Percentiles rank a stretch among this genome's conserved stretches.
These are phyloP conservation scores for Leiothrix lutea DNA, from an alignment of 2,113 vertebrate genomes.

Conservation along the genomic window DNA sequence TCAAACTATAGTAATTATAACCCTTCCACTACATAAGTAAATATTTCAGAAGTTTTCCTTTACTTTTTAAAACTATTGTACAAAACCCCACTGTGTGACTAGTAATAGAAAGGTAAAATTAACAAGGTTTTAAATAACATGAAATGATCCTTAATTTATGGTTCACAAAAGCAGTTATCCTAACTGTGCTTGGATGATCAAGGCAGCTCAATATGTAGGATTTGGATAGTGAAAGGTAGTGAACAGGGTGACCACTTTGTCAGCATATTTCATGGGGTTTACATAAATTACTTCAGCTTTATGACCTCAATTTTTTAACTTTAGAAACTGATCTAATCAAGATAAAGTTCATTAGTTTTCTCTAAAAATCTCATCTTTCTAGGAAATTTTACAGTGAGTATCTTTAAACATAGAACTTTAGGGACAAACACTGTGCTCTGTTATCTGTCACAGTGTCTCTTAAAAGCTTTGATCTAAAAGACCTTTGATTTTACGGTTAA, in stretches of 20 bases:
- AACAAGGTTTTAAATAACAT: not conserved
- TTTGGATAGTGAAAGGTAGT: not conserved
- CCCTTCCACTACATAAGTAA: not conserved
- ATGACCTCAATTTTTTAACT: not conserved
- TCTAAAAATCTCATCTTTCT: not conserved
- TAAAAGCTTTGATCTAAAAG: slow-evolving; percentile 47
- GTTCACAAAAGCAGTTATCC: not conserved
- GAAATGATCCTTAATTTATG: not conserved
- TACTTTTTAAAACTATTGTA: not conserved
- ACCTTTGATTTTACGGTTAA: slow-evolving; percentile 23
- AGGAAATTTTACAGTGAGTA: not conserved
- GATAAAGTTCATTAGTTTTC: not conserved
- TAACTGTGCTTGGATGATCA: not conserved
- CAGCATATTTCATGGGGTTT: not conserved
- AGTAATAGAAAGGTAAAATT: not conserved
- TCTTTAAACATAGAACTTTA: not conserved
- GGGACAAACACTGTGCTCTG: not conserved
- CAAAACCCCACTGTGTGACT: not conserved
- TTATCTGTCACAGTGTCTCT: not conserved
- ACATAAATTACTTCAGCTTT: not conserved
- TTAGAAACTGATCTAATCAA: not conserved
- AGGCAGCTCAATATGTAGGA: not conserved
- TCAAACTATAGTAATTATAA: not conserved
- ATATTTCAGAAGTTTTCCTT: not conserved
- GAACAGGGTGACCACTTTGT: not conserved